Conservation (phyloP, 2,888 invertebrate genomes). For the Cantharis rustica region DNA sequence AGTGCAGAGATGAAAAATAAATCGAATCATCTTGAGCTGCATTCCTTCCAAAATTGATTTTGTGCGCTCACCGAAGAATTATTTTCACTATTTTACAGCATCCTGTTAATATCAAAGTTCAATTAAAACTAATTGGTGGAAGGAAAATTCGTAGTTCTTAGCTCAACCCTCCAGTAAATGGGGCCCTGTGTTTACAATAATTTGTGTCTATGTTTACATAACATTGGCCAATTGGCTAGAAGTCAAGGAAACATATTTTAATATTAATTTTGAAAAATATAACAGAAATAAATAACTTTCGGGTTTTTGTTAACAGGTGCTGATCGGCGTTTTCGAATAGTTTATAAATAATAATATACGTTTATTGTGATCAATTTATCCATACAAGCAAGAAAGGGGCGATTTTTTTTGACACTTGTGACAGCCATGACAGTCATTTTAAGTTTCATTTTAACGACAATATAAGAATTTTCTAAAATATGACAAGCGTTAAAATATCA, state of each 20-base stretch:
- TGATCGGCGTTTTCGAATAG: background rate
- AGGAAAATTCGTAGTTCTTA: too few species aligned
- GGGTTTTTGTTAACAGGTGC: background rate
- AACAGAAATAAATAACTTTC: background rate
- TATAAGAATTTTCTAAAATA: background rate
- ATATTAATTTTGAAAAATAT: background rate
- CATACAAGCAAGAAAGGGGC: background rate
- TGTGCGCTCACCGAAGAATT: background rate
- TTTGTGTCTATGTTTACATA: background rate
- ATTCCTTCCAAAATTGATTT: background rate
- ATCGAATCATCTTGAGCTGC: background rate
- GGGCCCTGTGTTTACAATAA: background rate
- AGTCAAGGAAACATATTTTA: background rate
- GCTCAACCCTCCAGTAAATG: background rate
- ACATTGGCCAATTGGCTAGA: background rate
- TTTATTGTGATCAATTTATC: background rate
- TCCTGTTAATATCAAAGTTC: background rate
- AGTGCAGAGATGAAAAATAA: background rate
- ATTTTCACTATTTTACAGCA: background rate
- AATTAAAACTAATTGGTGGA: background rate
- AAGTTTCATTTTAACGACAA: background rate
- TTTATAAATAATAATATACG: background rate
- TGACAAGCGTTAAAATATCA: background rate
- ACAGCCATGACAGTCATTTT: background rate
- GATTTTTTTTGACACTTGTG: background rate